Evolutionary conservation across 2,888 invertebrate species (phyloP).

Genomic region (Tipula confusa): DNA sequence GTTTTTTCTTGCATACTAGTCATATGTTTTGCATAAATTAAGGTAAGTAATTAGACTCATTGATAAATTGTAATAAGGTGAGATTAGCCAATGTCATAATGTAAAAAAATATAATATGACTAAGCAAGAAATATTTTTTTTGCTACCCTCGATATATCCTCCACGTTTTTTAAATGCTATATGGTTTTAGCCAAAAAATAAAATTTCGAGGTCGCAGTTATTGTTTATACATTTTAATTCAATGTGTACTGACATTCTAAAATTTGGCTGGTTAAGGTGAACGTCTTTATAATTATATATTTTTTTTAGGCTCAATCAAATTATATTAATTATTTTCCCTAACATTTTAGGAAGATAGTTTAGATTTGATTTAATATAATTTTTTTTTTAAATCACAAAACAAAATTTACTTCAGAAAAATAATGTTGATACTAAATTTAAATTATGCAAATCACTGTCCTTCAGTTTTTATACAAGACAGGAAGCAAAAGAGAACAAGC

Average conservation of each 20-base stretch:
- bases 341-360: too few relatives aligned
- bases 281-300: background rate
- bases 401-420: too few relatives aligned
- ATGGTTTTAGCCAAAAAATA: background rate
- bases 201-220: background rate
- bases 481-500: too few relatives aligned
- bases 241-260: background rate
- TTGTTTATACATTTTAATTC: background rate
- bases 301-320: too few relatives aligned
- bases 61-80: background rate
- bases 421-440: too few relatives aligned
- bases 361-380: too few relatives aligned
- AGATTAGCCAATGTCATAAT: background rate
- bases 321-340: too few relatives aligned
- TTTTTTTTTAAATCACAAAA: too few relatives aligned
- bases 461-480: too few relatives aligned
- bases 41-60: background rate
- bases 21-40: background rate
- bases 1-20: background rate
- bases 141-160: background rate
- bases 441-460: too few relatives aligned
- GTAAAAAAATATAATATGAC: background rate
- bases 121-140: background rate
- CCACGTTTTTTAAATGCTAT: background rate
- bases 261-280: background rate